Evolutionary conservation across 1,140 invertebrate species (phyloP), one percentile per base, ranked within the genome.

Genomic region (Cydia amplana): DNA sequence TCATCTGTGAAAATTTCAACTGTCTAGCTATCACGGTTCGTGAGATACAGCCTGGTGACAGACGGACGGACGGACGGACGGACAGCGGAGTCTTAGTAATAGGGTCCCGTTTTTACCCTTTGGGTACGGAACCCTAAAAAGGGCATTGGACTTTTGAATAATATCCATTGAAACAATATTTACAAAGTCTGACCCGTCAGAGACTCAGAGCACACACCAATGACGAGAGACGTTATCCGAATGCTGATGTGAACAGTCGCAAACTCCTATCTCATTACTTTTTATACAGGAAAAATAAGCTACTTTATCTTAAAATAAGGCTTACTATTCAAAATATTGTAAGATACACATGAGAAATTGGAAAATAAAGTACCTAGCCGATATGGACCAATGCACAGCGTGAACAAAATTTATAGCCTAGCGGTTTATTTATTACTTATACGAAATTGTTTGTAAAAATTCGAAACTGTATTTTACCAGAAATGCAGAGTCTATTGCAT

Each of bases 221-320:
- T n/a, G 32, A 70, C 32, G 65, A n/a, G n/a, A n/a, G n/a, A 70
- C 65, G 65, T 70, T 70, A 43, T 70, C 65, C 32, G n/a, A 70
- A 43, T 20, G 1, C n/a, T 20, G 51, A 18, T 60, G 55, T 60
- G 6, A 60, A 60, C 18, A 0, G 3, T 12, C 55, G 55, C 18
- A 60, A 60, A 20, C 18, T 23, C 55, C 7, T 23, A 60, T 23
- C 55, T 23, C n/a, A 23, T 12, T 20, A 23, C 16, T 1, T 4
- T 6, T 60, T 20, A 18, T 23, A 60, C 10, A 23, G 55, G 20
- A 23, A 23, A 60, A 60, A 10, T 10, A 60, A 60, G 9, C 20
- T 60, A 60, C 10, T 23, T 23, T 1, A 18, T 60, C 1, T 23
- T 23, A 60, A 1, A 60, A 60, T 60, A 60, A 60, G 20, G 20